Conservation (phyloP, 2,113 vertebrate species). For the Paralichthys olivaceus region DNA sequence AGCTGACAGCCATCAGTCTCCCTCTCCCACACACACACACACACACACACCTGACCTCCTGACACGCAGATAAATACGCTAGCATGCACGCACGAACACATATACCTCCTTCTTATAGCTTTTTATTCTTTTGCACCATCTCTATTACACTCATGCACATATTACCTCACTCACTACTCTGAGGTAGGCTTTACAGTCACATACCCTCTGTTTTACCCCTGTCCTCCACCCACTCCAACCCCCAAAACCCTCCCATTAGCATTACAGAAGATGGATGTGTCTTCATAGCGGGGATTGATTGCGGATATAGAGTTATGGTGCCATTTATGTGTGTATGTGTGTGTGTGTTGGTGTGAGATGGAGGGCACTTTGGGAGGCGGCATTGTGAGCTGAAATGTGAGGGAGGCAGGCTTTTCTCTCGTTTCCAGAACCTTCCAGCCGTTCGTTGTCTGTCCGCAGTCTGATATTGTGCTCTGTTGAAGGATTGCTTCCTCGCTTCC, state of each 20-base stretch:
- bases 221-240: constrained; percentile 84
- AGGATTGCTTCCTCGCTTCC: constrained; percentile 79
- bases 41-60: constrained; percentile 61
- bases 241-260: constrained; percentile 90
- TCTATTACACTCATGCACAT: constrained; percentile 31
- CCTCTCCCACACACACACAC: constrained; percentile 57
- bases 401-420: constrained; percentile 81
- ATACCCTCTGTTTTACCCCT: constrained; percentile 94
- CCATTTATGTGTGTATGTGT: constrained; percentile 90
- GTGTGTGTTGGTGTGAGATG: constrained; percentile 75
- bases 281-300: constrained; percentile 99
- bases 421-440: constrained; percentile 79
- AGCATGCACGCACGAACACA: constrained; percentile 19
- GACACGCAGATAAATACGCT: constrained; percentile 44
- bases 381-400: constrained; percentile 90
- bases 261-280: constrained; percentile 99
- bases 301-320: constrained; percentile 98
- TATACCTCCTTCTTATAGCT: constrained; percentile 17
- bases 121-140: constrained; percentile 55
- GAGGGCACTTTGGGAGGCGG: constrained; percentile 90
- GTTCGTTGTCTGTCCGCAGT: constrained; percentile 76
- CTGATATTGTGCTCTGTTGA: constrained; percentile 82
- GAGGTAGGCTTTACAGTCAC: constrained; percentile 91
- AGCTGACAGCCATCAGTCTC: constrained; percentile 99
- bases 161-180: constrained; percentile 84